Conservation (phyloP, 2,797 vertebrate species). For the Chrosomus eos region DNA sequence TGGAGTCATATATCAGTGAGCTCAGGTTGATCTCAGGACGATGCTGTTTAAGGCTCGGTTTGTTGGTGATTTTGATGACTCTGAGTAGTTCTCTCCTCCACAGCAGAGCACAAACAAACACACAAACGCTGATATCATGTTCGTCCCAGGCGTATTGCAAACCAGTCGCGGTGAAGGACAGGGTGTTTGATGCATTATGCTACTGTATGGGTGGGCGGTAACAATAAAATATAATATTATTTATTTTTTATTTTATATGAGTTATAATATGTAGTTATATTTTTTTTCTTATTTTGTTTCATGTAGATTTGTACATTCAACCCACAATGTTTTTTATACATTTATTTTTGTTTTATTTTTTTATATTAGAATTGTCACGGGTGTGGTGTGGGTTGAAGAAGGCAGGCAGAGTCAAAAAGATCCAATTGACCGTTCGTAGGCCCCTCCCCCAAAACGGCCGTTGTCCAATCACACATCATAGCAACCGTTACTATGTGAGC, state of each 20-base stretch:
- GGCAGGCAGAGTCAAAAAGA: no score
- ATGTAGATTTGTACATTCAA: not conserved
- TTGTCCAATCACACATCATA: no score
- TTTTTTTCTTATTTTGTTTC: no score
- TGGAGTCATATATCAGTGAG: not conserved
- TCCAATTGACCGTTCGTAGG: no score
- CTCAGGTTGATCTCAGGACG: not conserved
- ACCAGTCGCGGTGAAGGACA: not conserved
- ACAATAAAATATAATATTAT: not conserved
- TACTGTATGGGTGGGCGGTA: not conserved
- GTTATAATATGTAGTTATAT: not conserved
- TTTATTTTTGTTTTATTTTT: no score
- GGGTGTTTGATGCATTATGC: not conserved
- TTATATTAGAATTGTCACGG: no score
- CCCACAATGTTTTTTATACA: not conserved
- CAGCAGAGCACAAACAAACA: not conserved
- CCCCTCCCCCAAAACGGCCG: no score
- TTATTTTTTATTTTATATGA: not conserved
- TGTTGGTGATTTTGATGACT: not conserved
- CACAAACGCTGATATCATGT: slow-evolving; percentile 8
- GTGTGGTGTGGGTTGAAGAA: no score
- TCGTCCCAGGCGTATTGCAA: not conserved
- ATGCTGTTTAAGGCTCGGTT: not conserved
- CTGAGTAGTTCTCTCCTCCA: not conserved
- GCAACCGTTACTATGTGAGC: no score